A percentile compares a stretch with the other conserved stretches of the same genome.
Conservation (phyloP, 2,888 invertebrate species). For the Zygaena filipendulae region DNA sequence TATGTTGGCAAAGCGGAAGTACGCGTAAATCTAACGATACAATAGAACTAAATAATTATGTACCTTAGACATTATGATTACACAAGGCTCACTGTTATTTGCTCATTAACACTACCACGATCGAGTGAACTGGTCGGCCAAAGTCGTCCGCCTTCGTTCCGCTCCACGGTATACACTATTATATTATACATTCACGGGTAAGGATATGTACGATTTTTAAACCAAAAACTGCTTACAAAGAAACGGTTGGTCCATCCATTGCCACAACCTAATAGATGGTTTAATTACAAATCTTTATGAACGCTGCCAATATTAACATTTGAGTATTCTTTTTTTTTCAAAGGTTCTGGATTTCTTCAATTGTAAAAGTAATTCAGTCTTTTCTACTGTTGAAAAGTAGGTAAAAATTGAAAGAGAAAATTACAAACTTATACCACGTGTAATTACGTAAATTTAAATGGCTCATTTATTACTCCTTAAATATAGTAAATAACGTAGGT, state of each 20-base stretch:
- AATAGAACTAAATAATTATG: slow-evolving; percentile 65
- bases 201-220: slow-evolving; percentile 64
- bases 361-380: slow-evolving; percentile 46
- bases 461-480: slow-evolving; percentile 45
- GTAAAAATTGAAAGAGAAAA: slow-evolving; percentile 28
- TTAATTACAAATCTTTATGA: slow-evolving; percentile 25
- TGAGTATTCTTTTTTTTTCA: slow-evolving; percentile 58
- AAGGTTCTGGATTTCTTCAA: slow-evolving; percentile 43
- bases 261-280: slow-evolving; percentile 49
- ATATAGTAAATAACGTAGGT: slow-evolving; percentile 61
- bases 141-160: too few relatives aligned
- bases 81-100: slow-evolving; percentile 57
- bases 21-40: slow-evolving; percentile 66
- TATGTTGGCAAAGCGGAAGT: slow-evolving; percentile 67
- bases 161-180: slow-evolving; percentile 23
- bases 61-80: slow-evolving; percentile 66
- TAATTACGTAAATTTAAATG: slow-evolving; percentile 49
- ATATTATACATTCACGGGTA: slow-evolving; percentile 47
- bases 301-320: slow-evolving; percentile 41
- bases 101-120: slow-evolving; percentile 38
- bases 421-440: slow-evolving; percentile 27
- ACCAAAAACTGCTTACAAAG: slow-evolving; percentile 19
- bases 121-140: slow-evolving; percentile 32
- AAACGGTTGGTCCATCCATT: slow-evolving; percentile 46
- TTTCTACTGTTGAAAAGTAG: slow-evolving; percentile 51